Conservation (phyloP, 2,888 invertebrate species). For the Pyralis farinalis region DNA sequence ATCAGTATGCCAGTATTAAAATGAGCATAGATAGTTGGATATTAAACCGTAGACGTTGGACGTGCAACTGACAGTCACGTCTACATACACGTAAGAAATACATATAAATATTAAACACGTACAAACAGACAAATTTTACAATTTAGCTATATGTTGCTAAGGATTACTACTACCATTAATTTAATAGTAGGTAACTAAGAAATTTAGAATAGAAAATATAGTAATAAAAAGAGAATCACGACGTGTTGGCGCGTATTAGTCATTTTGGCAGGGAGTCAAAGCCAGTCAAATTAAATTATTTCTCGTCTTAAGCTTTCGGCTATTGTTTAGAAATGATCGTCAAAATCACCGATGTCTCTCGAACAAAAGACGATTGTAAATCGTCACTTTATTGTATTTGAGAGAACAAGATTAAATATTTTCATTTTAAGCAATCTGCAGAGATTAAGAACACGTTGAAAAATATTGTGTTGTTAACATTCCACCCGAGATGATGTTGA, state of each 20-base stretch:
- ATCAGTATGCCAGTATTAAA: too few species aligned
- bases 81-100: too few species aligned
- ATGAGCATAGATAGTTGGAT: too few species aligned
- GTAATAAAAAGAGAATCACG: constrained; percentile 57
- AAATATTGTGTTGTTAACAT: constrained; percentile 76
- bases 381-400: constrained; percentile 44
- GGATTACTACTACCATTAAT: constrained; percentile 27
- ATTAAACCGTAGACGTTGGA: too few species aligned
- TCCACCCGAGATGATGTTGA: constrained; percentile 64
- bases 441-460: constrained; percentile 66
- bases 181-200: constrained; percentile 45
- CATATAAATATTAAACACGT: too few species aligned
- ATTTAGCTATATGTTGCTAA: too few species aligned
- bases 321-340: constrained; percentile 61
- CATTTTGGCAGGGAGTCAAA: constrained; percentile 73
- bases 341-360: constrained; percentile 47
- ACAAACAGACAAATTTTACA: too few species aligned
- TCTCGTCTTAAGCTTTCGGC: constrained; percentile 48
- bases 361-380: constrained; percentile 23
- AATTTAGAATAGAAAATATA: constrained; percentile 53
- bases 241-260: constrained; percentile 61
- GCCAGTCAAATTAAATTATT: constrained; percentile 62
- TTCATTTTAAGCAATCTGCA: constrained; percentile 70
- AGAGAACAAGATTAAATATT: constrained; percentile 54
- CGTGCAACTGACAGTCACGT: too few species aligned